Evolutionary conservation across 2,113 vertebrate genomes (phyloP), one percentile per base, ranked within the genome.

Genomic region (Mustela nigripes): DNA sequence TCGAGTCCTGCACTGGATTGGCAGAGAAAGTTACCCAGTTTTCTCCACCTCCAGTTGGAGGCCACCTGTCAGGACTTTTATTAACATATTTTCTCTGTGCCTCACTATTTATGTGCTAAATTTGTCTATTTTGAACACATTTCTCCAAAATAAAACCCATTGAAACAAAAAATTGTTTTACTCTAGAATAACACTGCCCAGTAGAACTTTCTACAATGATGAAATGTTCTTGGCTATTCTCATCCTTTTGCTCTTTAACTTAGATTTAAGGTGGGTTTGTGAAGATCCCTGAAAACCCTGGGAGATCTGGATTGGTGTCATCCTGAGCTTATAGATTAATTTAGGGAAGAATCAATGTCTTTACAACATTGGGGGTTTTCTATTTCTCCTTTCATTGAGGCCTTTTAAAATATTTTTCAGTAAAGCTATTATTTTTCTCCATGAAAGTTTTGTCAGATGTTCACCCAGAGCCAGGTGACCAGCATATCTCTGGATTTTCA

Each of bases 41-140:
- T 93, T 94, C 31, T 65, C 15, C 11, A 60, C 8, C 42, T 76
- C 60, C 28, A 82, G 28, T 83, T n/a, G 67, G 39, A n/a, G 39
- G 11, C 33, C 26, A 42, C 73, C 45, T 97, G 58, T 78, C 74
- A 36, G 50, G 82, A 69, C 90, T 96, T 91, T 89, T 18, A 83
- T 56, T 89, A 88, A 94, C 84, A 58, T 92, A 76, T 67, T 82
- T 80, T 96, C 3, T 78, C 18, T 28, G n/a, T 14, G 42, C 15
- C 56, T 67, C 33, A 11, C 45, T 62, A 33, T 42, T 89, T 97
- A 82, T 97, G 18, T 92, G 81, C 76, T 97, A 65, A 56, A 36
- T 95, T 89, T 90, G 26, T 93, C 56, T 94, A 0, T 78, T 60
- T 76, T 76, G 56, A 88, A 79, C 63, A 92, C 22, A 56, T 67